Base-by-base conservation (phyloP, 1,140 invertebrate species). In the Cherax destructor region DNA sequence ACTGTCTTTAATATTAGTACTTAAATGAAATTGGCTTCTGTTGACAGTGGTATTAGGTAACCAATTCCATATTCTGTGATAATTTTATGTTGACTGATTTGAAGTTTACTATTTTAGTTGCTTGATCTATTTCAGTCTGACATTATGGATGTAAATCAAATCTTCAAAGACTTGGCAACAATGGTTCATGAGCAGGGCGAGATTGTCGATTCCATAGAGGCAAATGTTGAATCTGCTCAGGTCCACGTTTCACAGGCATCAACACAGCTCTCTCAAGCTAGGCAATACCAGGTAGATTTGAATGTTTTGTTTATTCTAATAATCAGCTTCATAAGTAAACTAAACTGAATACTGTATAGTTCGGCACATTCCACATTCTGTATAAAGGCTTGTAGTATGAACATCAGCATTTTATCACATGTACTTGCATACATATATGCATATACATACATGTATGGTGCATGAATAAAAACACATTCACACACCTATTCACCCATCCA, bases 101-200 rank as follows among this genome's bases (percentile, higher is more conserved):
- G 18, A 21, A 18, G 11, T 65, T 65, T 11, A 18, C 0, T 65
- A 16, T 65, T 65, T 65, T 30, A 30, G 6, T n/a, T 69, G 24
- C 24, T 30, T 30, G 94, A 93, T 94, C 88, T 95, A 96, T 93
- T 93, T 47, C 95, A 99, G 97, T 97, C 95, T 93, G 98, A 99
- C 95, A 99, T 99, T 93, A 96, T 96, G 93, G 98, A 98, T 94
- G 98, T 99, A 21, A 99, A 99, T 95, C 97, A 99, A 95, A 99
- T 99, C 93, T 99, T 99, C 95, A 99, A 95, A 93, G 99, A 99
- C 94, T 95, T 99, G 79, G 99, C 98, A 5, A 96, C 97, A 79
- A 95, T 99, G 94, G 98, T 99, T 24, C 98, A 99, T 94, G 98
- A 99, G 92, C 99, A 99, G 95, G 98, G 98, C n/a, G 97, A 99